A percentile compares a stretch with the other conserved stretches of the same genome.
phyloP scores from a whole-genome alignment of 2,113 vertebrate genomes.

The Cynocephalus volans region DNA sequence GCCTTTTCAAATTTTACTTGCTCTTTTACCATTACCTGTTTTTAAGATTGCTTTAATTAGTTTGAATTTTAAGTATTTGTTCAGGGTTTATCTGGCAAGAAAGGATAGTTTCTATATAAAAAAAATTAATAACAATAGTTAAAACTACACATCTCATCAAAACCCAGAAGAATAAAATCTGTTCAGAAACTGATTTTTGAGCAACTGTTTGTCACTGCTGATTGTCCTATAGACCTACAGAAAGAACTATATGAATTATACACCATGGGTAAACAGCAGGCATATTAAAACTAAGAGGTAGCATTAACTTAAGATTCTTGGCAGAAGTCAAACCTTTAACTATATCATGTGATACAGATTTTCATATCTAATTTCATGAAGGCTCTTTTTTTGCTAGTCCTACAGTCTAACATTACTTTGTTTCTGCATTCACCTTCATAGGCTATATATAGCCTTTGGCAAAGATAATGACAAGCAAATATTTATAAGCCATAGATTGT shows the following conservation, averaged over 20 bases:
- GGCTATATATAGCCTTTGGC: slow-evolving; percentile 49
- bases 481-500: slow-evolving; percentile 66
- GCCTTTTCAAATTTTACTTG: slow-evolving; percentile 60
- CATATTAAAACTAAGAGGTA: slow-evolving; percentile 57
- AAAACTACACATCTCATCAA: slow-evolving; percentile 17
- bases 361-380: slow-evolving; percentile 72
- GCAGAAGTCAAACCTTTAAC: slow-evolving; percentile 37
- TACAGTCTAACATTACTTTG: background rate
- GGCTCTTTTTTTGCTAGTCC: background rate
- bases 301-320: slow-evolving; percentile 72
- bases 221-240: background rate
- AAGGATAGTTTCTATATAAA: slow-evolving; percentile 17
- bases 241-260: slow-evolving; percentile 28
- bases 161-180: slow-evolving; percentile 12
- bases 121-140: slow-evolving; percentile 54
- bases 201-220: background rate
- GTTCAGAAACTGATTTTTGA: slow-evolving; percentile 32
- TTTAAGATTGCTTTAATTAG: slow-evolving; percentile 57
- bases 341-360: slow-evolving; percentile 37
- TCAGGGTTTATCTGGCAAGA: slow-evolving; percentile 8
- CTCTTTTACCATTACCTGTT: slow-evolving; percentile 54
- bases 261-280: background rate
- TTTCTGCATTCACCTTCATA: slow-evolving; percentile 74
- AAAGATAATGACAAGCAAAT: slow-evolving; percentile 75
- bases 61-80: slow-evolving; percentile 63